phyloP scores from a whole-genome alignment of 2,888 invertebrate species.

The Parnassius apollo region DNA sequence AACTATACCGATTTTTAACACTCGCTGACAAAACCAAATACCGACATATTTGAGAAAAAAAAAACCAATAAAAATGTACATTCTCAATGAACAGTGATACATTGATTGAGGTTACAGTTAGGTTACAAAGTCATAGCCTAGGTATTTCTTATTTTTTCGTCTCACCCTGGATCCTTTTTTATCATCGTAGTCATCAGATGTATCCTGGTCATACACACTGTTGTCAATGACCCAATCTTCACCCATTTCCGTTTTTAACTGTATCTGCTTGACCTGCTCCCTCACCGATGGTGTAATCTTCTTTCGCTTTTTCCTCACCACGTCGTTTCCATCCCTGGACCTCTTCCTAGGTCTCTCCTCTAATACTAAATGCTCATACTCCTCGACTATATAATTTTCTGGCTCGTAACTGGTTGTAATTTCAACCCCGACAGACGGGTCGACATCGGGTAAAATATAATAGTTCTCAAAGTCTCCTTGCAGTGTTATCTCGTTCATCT shows the following conservation, averaged over 20 bases:
- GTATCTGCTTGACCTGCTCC: slow-evolving; percentile 43
- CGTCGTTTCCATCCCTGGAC: slow-evolving; percentile 41
- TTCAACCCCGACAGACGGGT: slow-evolving; percentile 67
- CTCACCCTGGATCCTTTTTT: slow-evolving; percentile 63
- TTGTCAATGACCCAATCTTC: slow-evolving; percentile 68
- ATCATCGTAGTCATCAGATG: slow-evolving; percentile 58
- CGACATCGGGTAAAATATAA: slow-evolving; percentile 71
- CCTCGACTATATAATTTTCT: slow-evolving; percentile 67
- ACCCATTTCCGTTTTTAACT: slow-evolving; percentile 44
- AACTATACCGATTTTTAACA: not conserved
- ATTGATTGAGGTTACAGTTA: slow-evolving; percentile 34
- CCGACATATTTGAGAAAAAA: not conserved
- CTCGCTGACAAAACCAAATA: slow-evolving; percentile 5
- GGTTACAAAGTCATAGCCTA: slow-evolving; percentile 71
- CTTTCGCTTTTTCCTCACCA: slow-evolving; percentile 38
- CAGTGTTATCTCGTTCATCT: slow-evolving; percentile 66
- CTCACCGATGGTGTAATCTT: slow-evolving; percentile 45
- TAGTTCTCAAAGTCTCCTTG: slow-evolving; percentile 74
- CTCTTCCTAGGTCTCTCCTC: slow-evolving; percentile 62
- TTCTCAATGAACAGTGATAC: not conserved
- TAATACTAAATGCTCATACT: slow-evolving; percentile 63
- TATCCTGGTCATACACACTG: slow-evolving; percentile 57
- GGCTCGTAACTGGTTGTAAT: slow-evolving; percentile 71
- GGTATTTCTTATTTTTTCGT: slow-evolving; percentile 75
- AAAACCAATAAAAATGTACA: slow-evolving; percentile 2